Percentiles rank a stretch among this genome's conserved stretches.
phyloP scores from a whole-genome alignment of 2,797 vertebrate species.

The Pygocentrus nattereri region DNA sequence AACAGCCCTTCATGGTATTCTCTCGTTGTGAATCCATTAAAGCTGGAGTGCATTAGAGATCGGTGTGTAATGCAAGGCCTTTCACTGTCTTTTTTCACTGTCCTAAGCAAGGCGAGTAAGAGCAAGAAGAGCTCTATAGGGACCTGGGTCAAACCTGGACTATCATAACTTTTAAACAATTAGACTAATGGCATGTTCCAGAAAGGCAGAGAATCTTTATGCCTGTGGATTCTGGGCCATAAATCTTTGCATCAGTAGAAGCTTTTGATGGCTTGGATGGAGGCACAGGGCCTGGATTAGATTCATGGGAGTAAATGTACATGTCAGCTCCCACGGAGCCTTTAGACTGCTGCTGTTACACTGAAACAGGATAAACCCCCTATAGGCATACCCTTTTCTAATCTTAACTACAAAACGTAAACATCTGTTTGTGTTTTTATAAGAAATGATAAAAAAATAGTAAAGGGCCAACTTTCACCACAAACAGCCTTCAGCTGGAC shows the following conservation, averaged over 20 bases:
- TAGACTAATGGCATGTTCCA: slow-evolving; percentile 32
- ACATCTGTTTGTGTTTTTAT: not conserved
- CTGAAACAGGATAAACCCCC: not conserved
- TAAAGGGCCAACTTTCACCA: not conserved
- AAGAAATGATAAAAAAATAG: slow-evolving; percentile 3
- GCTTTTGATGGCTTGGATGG: not conserved
- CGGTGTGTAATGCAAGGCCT: not conserved
- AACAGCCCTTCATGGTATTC: not conserved
- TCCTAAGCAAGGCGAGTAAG: slow-evolving; percentile 5
- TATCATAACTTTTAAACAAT: slow-evolving; percentile 31
- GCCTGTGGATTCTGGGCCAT: slow-evolving; percentile 16
- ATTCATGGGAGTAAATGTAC: slow-evolving; percentile 35
- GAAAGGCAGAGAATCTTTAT: slow-evolving; percentile 23
- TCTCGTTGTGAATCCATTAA: not conserved
- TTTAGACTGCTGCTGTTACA: not conserved
- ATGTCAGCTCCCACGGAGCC: not conserved
- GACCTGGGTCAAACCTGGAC: not conserved
- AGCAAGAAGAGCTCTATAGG: not conserved
- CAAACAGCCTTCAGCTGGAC: not conserved
- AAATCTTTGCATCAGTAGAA: slow-evolving; percentile 30
- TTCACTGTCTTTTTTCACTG: slow-evolving; percentile 12
- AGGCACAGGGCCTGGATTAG: slow-evolving; percentile 26
- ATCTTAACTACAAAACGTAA: not conserved
- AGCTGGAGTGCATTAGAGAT: slow-evolving; percentile 7
- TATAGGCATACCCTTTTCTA: not conserved